Conservation (phyloP, 1,140 invertebrate species). For the Drosophila nasuta region DNA sequence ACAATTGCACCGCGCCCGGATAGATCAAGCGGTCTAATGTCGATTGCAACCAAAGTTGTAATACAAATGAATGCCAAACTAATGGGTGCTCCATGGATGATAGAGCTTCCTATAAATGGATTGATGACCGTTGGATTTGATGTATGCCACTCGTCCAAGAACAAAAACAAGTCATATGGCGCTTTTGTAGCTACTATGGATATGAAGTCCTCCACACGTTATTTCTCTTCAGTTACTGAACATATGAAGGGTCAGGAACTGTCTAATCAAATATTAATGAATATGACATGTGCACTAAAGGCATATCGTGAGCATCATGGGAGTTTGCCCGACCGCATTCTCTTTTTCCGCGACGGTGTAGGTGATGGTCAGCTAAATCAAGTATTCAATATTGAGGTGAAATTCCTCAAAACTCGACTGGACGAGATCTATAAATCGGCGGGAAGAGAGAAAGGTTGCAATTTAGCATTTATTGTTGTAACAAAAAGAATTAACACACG, state of each 20-base stretch:
- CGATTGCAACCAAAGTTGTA: constrained; percentile 94
- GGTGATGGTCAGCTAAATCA: constrained; percentile 93
- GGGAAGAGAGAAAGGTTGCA: constrained; percentile 74
- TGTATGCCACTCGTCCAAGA: constrained; percentile 93
- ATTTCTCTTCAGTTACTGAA: constrained; percentile 83
- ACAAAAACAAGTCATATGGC: no score
- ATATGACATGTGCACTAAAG: constrained; percentile 87
- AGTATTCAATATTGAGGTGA: constrained; percentile 88
- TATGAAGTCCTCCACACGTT: constrained; percentile 61
- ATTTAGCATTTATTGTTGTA: constrained; percentile 90
- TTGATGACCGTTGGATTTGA: constrained; percentile 95
- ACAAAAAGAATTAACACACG: constrained; percentile 90
- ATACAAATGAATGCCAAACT: constrained; percentile 96
- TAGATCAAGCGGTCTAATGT: constrained; percentile 85
- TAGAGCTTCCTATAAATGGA: constrained; percentile 88
- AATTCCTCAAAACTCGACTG: constrained; percentile 86
- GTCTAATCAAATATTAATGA: constrained; percentile 87
- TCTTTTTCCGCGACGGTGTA: constrained; percentile 92
- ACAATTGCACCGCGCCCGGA: constrained; percentile 87
- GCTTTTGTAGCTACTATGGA: constrained; percentile 92
- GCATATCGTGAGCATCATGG: constrained; percentile 85
- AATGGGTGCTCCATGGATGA: constrained; percentile 93
- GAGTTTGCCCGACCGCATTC: constrained; percentile 86
- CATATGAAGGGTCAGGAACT: constrained; percentile 92
- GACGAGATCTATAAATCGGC: no score